Base-by-base conservation (phyloP, 1,140 invertebrate genomes). In the Pogonomyrmex californicus region DNA sequence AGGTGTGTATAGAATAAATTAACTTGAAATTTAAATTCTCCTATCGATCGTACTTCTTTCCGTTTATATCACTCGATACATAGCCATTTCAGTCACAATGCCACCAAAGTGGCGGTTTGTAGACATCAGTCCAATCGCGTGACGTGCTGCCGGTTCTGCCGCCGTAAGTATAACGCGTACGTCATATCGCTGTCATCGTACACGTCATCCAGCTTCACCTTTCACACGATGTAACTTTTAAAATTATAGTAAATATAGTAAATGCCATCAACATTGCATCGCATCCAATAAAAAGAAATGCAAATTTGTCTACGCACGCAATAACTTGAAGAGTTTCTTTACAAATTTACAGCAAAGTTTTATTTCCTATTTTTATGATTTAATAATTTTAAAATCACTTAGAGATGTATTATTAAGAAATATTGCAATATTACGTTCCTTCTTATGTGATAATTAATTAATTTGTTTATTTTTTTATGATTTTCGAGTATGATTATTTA, bases 151-250 rank as follows among this genome's bases (percentile, higher is more conserved):
- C 38, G 54, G 41, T 56, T 3, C 44, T 36, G 14, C n/a, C 41
- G 56, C 68, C 54, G 60, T 63, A 79, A 86, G 44, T 78, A 63
- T 78, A 65, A 78, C 30, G 30, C 54, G 65, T 41, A 49, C 87
- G 82, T 89, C 88, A 88, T 68, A 79, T 86, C 87, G 70, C 78
- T 71, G 87, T 88, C 87, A 73, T 47, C 62, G 70, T 85, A 56
- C 63, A 68, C 71, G 63, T 73, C 49, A 17, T 38, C 41, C n/a
- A 36, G 4, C 33, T 12, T 82, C 30, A 23, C 70, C 38, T 79
- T 88, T 81, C 66, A 17, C 17, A 51, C 77, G 44, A 47, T 6
- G 41, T 41, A 47, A 68, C 4, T 49, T 60, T 75, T 4, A 33
- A 49, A 47, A 77, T 76, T 41, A 58, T 23, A 30, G 23, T 78